Evolutionary conservation across 2,888 invertebrate genomes (phyloP).

Genomic region (Linhomoeus sp.): DNA sequence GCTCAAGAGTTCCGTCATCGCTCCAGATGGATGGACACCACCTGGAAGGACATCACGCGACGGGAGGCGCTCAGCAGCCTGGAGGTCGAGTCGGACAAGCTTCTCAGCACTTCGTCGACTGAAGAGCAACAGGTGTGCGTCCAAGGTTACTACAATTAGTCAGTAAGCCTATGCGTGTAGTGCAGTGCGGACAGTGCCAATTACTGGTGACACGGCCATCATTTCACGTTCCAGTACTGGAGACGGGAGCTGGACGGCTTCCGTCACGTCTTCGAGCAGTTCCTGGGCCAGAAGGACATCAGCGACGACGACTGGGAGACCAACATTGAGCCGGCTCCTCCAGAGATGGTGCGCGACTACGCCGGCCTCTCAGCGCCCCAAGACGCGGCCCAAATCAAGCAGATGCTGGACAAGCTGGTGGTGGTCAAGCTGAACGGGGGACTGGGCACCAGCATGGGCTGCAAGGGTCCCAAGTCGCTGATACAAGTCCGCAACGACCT

Average conservation of each 20-base stretch:
- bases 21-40: too few species aligned
- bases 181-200: too few species aligned
- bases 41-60: too few species aligned
- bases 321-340: slow-evolving; percentile 67
- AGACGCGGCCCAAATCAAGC: slow-evolving; percentile 13
- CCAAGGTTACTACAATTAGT: too few species aligned
- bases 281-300: slow-evolving; percentile 39
- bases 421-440: slow-evolving; percentile 91
- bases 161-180: too few species aligned
- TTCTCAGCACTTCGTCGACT: too few species aligned
- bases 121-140: too few species aligned
- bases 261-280: slow-evolving; percentile 55
- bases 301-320: slow-evolving; percentile 66
- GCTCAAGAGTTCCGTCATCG: too few species aligned
- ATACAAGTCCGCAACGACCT: slow-evolving; percentile 79
- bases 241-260: slow-evolving; percentile 58
- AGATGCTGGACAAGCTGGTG: slow-evolving; percentile 66
- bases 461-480: slow-evolving; percentile 83
- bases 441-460: slow-evolving; percentile 88
- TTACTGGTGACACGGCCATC: too few species aligned
- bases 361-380: not conserved
- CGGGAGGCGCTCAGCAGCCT: too few species aligned
- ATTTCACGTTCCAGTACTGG: slow-evolving; percentile 33
- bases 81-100: too few species aligned
- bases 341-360: slow-evolving; percentile 47